Percentiles rank a stretch among this genome's conserved stretches.
phyloP scores from a whole-genome alignment of 2,888 invertebrate genomes.

The Aphidoletes aphidimyza region DNA sequence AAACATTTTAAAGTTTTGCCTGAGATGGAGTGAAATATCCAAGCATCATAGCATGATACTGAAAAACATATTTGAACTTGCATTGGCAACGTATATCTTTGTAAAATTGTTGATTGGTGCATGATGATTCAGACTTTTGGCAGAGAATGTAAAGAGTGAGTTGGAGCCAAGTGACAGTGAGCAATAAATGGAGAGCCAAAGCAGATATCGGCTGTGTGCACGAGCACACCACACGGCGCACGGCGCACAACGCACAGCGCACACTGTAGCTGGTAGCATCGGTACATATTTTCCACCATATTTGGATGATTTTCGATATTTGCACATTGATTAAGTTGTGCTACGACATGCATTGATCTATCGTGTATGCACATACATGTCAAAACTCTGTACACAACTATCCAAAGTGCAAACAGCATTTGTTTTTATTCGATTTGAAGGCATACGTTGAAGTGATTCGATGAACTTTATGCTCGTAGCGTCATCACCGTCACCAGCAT shows the following conservation, averaged over 20 bases:
- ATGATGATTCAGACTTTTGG: not conserved
- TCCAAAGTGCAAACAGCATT: slow-evolving; percentile 51
- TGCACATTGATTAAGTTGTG: slow-evolving; percentile 49
- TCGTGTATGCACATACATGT: slow-evolving; percentile 42
- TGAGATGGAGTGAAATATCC: not conserved
- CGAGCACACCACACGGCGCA: no score
- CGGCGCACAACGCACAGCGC: no score
- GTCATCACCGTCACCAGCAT: no score
- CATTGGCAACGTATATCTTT: slow-evolving; percentile 16
- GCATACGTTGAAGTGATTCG: not conserved
- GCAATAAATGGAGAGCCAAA: not conserved
- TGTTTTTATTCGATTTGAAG: slow-evolving; percentile 34
- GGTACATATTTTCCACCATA: slow-evolving; percentile 34
- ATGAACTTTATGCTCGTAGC: not conserved
- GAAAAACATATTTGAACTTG: slow-evolving; percentile 22
- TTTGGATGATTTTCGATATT: slow-evolving; percentile 40
- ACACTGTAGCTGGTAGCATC: no score
- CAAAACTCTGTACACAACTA: slow-evolving; percentile 1
- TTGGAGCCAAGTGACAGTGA: not conserved
- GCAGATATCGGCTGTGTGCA: not conserved
- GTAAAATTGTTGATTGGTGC: slow-evolving; percentile 41
- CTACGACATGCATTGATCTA: slow-evolving; percentile 51
- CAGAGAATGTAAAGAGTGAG: not conserved
- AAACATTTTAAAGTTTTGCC: slow-evolving; percentile 29
- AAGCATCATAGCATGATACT: slow-evolving; percentile 25